Conservation (phyloP, 2,113 vertebrate genomes). For the Amazona guildingii region DNA sequence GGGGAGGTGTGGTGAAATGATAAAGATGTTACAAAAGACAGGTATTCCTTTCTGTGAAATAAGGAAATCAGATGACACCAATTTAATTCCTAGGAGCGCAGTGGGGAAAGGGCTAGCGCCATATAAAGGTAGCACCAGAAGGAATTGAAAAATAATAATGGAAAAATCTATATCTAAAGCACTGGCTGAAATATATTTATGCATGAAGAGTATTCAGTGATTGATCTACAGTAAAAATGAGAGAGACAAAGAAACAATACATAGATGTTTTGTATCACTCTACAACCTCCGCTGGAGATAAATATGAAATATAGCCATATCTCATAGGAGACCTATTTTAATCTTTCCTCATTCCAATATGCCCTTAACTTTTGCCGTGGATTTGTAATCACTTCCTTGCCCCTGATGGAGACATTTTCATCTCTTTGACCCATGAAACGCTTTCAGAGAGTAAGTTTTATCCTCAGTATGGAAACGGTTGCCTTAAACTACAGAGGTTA, state of each 20-base stretch:
- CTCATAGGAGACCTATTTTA: not conserved
- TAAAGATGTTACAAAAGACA: not conserved
- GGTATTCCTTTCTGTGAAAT: not conserved
- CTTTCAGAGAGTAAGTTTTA: not conserved
- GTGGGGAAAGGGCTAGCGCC: not conserved
- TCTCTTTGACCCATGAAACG: not conserved
- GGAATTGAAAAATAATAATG: slow-evolving; percentile 31
- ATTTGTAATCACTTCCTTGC: not conserved
- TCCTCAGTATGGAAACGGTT: not conserved
- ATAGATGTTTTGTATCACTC: not conserved
- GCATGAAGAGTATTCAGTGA: not conserved
- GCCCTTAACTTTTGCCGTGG: not conserved
- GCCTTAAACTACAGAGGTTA: not conserved
- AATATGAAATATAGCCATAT: slow-evolving; percentile 3
- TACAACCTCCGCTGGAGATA: not conserved
- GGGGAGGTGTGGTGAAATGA: not conserved
- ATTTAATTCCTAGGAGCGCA: not conserved
- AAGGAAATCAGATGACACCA: not conserved
- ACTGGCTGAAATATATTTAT: slow-evolving; percentile 20
- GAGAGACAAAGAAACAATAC: slow-evolving; percentile 13
- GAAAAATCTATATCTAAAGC: slow-evolving; percentile 42
- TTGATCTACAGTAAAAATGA: slow-evolving; percentile 27
- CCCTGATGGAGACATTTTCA: not conserved
- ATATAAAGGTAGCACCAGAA: not conserved
- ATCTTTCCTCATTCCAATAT: not conserved